Base-by-base conservation (phyloP, 53 echinoderm and acorn worm species). In the Actinopyga echinites region DNA sequence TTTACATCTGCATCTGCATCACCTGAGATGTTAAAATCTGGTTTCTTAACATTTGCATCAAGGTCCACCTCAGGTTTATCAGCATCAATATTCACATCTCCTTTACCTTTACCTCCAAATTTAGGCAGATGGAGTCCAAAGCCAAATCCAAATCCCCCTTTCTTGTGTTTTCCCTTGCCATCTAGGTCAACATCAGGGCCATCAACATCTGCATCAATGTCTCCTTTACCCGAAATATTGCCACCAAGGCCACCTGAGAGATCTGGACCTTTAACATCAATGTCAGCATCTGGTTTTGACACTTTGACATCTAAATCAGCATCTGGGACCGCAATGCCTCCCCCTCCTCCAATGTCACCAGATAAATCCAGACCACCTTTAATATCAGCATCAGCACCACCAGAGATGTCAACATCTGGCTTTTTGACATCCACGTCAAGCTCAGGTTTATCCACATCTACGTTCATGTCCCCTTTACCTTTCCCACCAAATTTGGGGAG, bases 101-200 rank as follows among this genome's bases (percentile, higher is more conserved):
- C 87, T 82, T 80, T 73, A 79, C 83, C 79, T 58, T 80, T 83
- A 34, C 86, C 86, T 55, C 20, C 75, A 59, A 55, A 84, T 25
- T 49, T 44, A 22, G 74, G 74, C 12, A 74, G 44, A 21, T 75
- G 53, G 5, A 75, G 12, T 5, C 80, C 80, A 42, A 88, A 83
- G 53, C 86, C 83, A 82, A 91, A 89, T 62, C 88, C 83, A 85
- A 91, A 88, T 35, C 88, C 88, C 64, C 83, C 83, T 83, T 88
- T 88, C 45, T 88, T 88, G 42, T 61, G 73, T 55, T 83, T 87
- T 23, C 86, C 42, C 57, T 74, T 84, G 1, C 32, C 81, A 31
- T 80, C 81, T 1, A 80, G 13, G 60, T 80, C 81, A 79, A 62
- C 63, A 49, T 49, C 49, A 8, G 49, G 49, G 0, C 24, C 30